These are phyloP conservation scores for Tetramorium bicarinatum DNA, from an alignment of 2,888 invertebrate species.

Conservation along the genomic window DNA sequence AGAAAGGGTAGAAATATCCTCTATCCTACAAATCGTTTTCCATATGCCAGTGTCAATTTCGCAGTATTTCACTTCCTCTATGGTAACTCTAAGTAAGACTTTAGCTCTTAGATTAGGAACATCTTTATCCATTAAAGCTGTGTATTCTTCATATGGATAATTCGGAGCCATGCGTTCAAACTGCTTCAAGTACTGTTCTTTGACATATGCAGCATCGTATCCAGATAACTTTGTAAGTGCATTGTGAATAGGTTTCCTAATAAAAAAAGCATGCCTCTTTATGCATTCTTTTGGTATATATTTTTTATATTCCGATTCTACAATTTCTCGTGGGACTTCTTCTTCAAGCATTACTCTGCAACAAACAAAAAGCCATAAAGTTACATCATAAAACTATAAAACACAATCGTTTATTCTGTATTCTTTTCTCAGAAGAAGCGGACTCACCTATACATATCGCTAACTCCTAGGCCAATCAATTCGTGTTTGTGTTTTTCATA, in stretches of 20 bases:
- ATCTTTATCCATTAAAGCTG: conserved; percentile 90
- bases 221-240: conserved; percentile 88
- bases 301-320: conserved; percentile 93
- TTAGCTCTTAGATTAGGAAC: conserved; percentile 91
- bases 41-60: conserved; percentile 77
- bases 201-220: conserved; percentile 91
- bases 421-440: conserved; percentile 3
- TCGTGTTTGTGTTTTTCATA: conserved; percentile 93
- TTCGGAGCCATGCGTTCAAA: conserved; percentile 93
- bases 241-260: conserved; percentile 92
- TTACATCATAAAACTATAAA: not conserved
- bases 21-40: conserved; percentile 90
- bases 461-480: conserved; percentile 94
- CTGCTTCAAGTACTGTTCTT: conserved; percentile 93
- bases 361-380: conserved; percentile 65
- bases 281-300: conserved; percentile 94
- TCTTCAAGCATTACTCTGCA: conserved; percentile 93
- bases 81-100: conserved; percentile 87
- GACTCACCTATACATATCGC: conserved; percentile 91
- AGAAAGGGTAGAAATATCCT: conserved; percentile 94
- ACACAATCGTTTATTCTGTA: not conserved
- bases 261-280: conserved; percentile 91
- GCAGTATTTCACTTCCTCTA: conserved; percentile 81
- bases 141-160: conserved; percentile 93
- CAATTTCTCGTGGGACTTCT: conserved; percentile 89